These are phyloP conservation scores for Phymatocera aterrima DNA, from an alignment of 2,888 invertebrate genomes.

Conservation along the genomic window DNA sequence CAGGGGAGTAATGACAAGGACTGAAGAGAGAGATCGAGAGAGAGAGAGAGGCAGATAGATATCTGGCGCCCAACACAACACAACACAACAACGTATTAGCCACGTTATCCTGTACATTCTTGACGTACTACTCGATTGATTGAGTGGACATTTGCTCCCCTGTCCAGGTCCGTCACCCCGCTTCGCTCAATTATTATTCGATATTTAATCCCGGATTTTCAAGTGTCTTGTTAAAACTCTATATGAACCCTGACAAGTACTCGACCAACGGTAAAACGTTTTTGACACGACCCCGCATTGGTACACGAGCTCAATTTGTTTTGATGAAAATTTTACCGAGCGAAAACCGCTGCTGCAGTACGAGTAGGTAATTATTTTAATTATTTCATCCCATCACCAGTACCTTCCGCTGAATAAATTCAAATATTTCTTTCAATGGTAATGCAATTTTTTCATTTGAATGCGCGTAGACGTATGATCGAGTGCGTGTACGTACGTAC, in stretches of 20 bases:
- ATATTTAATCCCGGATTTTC: constrained; percentile 11
- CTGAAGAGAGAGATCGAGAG: neutral
- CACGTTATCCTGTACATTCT: constrained; percentile 28
- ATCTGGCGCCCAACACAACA: constrained; percentile 23
- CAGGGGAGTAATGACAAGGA: constrained; percentile 16
- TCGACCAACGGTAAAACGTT: neutral
- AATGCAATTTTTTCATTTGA: neutral
- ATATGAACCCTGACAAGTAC: neutral
- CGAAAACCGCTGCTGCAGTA: neutral
- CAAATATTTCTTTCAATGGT: no score
- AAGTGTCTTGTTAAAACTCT: constrained; percentile 15
- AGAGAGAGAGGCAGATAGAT: neutral
- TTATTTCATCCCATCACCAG: neutral
- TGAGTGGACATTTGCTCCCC: constrained; percentile 17
- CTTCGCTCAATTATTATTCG: constrained; percentile 27
- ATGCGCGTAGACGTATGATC: neutral
- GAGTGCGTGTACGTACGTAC: neutral
- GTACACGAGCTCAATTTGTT: neutral
- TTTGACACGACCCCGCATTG: neutral
- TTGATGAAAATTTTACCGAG: neutral
- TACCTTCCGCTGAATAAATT: neutral
- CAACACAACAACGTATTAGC: constrained; percentile 35
- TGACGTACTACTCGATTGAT: constrained; percentile 36
- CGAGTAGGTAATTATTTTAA: constrained; percentile 2
- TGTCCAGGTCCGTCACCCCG: constrained; percentile 4